Evolutionary conservation across 2,113 vertebrate species (phyloP).

Genomic region (Toxotes chatareus): DNA sequence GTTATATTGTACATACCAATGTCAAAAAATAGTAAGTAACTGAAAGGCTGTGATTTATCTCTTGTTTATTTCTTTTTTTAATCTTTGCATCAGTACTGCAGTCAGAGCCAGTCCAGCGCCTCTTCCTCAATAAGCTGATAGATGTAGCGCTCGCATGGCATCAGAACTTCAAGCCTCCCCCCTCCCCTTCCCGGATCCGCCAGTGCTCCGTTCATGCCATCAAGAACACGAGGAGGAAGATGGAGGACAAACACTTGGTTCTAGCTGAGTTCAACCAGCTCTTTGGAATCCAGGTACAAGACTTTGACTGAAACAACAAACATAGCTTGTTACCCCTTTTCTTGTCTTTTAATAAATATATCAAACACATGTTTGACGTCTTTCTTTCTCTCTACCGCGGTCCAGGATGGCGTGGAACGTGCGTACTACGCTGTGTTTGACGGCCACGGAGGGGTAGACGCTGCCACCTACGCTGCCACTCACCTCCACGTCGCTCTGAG

Average conservation of each 20-base stretch:
- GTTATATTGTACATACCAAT: not conserved
- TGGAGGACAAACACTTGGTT: conserved; percentile 94
- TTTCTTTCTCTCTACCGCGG: not conserved
- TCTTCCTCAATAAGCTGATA: conserved; percentile 89
- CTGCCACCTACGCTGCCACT: conserved; percentile 88
- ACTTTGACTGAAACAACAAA: not conserved
- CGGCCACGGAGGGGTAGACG: conserved; percentile 94
- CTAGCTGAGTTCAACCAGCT: conserved; percentile 90
- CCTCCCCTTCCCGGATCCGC: conserved; percentile 28
- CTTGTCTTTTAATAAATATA: not conserved
- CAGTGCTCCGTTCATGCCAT: conserved; percentile 89
- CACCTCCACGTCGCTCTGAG: conserved; percentile 89
- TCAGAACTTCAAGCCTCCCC: conserved; percentile 48
- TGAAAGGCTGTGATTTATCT: not conserved
- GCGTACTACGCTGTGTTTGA: conserved; percentile 95
- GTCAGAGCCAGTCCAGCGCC: conserved; percentile 82
- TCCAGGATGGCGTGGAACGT: conserved; percentile 86
- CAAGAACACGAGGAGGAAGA: conserved; percentile 92
- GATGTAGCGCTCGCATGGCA: conserved; percentile 84
- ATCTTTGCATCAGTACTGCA: conserved; percentile 83
- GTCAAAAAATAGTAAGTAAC: not conserved
- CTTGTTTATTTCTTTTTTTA: not conserved
- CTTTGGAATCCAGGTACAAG: conserved; percentile 86
- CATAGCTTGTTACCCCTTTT: not conserved
- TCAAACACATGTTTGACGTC: not conserved